A percentile compares a stretch with the other conserved stretches of the same genome.
These are phyloP conservation scores for Neomonachus schauinslandi DNA, from an alignment of 2,113 vertebrate genomes.

Conservation along the genomic window DNA sequence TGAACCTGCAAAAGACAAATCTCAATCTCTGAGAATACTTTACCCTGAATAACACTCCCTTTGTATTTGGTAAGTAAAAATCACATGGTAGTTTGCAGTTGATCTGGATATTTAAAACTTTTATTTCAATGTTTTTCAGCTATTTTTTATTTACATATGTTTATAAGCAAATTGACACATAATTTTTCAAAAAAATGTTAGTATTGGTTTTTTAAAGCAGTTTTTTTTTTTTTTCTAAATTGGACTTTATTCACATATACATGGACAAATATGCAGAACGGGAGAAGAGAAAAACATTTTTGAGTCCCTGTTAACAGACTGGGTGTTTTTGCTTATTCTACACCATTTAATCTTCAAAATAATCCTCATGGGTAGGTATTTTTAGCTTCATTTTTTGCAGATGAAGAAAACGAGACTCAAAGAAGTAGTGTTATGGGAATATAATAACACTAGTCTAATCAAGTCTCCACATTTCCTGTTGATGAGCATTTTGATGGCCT, in stretches of 20 bases:
- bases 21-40: not conserved
- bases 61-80: not conserved
- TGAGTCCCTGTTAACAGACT: not conserved
- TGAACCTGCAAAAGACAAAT: not conserved
- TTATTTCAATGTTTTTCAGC: not conserved
- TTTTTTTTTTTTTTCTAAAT: not conserved
- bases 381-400: constrained; percentile 51
- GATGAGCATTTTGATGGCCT: not conserved
- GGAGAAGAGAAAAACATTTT: not conserved
- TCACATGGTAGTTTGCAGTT: not conserved
- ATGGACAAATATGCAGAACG: not conserved
- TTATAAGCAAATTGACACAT: not conserved
- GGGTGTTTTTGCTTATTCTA: not conserved
- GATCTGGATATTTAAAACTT: not conserved
- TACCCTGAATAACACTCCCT: not conserved
- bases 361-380: not conserved
- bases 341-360: not conserved
- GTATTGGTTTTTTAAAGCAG: not conserved
- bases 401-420: not conserved
- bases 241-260: not conserved
- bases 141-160: not conserved
- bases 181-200: not conserved
- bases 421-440: constrained; percentile 11
- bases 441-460: constrained; percentile 15
- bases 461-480: constrained; percentile 25